Base-by-base conservation (phyloP, 2,113 vertebrate species). In the Trichechus manatus region DNA sequence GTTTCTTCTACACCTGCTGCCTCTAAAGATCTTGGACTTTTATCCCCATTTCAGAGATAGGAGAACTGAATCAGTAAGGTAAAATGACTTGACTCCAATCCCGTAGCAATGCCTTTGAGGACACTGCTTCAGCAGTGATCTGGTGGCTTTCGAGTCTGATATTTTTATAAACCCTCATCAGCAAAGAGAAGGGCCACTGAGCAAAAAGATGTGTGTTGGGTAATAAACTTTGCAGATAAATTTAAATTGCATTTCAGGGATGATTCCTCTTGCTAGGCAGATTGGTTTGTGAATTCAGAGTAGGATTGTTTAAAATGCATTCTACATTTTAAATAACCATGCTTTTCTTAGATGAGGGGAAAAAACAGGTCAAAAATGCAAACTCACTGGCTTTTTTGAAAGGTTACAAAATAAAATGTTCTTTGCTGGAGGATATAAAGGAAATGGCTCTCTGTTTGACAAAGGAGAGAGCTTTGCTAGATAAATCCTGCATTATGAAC, bases 321-420 rank as follows among this genome's bases (percentile, higher is more conserved):
- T 91, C 96, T 91, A 87, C 80, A 88, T 92, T 97, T 98, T 92
- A 92, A 97, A 97, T 93, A 91, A 88, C 77, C 72, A 68, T 83
- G 80, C 44, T 91, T 98, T 97, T 93, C 96, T 95, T 95, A 96
- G 63, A 70, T 25, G 31, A 96, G 23, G 81, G 22, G 2, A 44
- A 33, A 87, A 84, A 97, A 63, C 66, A 80, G 74, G 86, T 93
- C 56, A 91, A 92, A 96, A 96, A 31, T 1, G 47, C 90, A 95
- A 68, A 94, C 82, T 89, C 93, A 39, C 4, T 59, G 95, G 89
- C 92, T 97, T 97, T 96, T 91, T 78, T 31, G 81, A 97, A 98
- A 97, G 96, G 97, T 95, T 96, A 97, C 72, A 90, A 94, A 97
- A 97, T 97, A 61, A 94, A 97, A 93, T 68, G 92, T 93, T 92